Evolutionary conservation across 2,113 vertebrate species (phyloP).

Genomic region (Atherinomorus stipes): DNA sequence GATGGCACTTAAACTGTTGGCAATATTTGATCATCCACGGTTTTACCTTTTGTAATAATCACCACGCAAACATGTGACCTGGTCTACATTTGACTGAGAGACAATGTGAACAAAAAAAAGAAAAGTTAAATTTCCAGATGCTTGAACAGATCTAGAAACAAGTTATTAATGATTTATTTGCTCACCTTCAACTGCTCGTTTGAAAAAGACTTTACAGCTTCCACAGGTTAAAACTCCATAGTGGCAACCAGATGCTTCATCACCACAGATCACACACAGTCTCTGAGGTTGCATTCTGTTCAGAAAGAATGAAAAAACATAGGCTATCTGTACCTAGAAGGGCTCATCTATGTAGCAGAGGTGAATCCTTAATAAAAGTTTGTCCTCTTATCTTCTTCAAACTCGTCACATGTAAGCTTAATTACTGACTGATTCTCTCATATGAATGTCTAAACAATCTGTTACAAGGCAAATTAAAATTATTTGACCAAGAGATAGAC

Average conservation of each 20-base stretch:
- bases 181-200: constrained; percentile 98
- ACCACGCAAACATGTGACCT: neutral
- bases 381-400: too few relatives aligned
- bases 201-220: constrained; percentile 99
- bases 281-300: constrained; percentile 90
- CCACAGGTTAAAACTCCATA: constrained; percentile 98
- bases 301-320: constrained; percentile 40
- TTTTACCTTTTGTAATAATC: neutral
- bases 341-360: neutral
- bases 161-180: neutral
- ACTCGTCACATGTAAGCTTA: too few relatives aligned
- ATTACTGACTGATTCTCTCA: too few relatives aligned
- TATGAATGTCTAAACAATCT: neutral
- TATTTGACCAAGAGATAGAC: neutral
- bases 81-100: neutral
- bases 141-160: neutral
- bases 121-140: neutral
- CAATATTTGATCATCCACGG: neutral
- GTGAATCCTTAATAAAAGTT: neutral
- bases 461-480: neutral
- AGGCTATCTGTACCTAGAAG: neutral
- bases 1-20: neutral
- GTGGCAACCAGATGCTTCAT: constrained; percentile 97
- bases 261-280: constrained; percentile 93
- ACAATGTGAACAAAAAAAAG: neutral